These are phyloP conservation scores for Manis crassicaudata DNA, from an alignment of 2,797 vertebrate species.

Conservation along the genomic window DNA sequence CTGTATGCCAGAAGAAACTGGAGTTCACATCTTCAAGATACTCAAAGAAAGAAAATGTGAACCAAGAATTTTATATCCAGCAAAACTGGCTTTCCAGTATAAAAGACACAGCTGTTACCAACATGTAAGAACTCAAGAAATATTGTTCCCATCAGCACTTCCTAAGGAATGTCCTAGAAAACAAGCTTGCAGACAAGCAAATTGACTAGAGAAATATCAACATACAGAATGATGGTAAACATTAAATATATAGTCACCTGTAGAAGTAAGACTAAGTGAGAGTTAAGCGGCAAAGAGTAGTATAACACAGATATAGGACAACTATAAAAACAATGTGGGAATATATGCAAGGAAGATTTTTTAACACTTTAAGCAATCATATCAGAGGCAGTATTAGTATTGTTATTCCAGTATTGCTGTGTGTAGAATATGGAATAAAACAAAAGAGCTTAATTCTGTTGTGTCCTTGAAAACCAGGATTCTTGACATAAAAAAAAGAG, in stretches of 20 bases:
- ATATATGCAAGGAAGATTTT: not conserved
- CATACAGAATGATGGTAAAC: accelerated
- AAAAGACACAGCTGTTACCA: not conserved
- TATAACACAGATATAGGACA: not conserved
- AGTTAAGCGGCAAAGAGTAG: not conserved
- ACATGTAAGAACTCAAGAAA: not conserved
- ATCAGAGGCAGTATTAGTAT: not conserved
- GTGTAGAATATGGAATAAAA: not conserved
- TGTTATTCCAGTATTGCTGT: not conserved
- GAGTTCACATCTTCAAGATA: not conserved
- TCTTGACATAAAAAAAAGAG: not conserved
- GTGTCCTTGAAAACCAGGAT: not conserved
- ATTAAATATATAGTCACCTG: not conserved
- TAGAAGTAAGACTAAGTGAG: not conserved
- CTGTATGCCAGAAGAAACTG: not conserved
- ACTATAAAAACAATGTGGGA: not conserved
- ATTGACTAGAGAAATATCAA: not conserved
- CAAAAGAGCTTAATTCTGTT: not conserved
- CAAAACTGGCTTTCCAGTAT: not conserved
- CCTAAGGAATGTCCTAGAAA: not conserved
- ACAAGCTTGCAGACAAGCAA: not conserved
- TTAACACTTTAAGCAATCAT: not conserved
- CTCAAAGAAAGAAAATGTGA: not conserved
- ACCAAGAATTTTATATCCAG: not conserved
- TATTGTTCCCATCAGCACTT: not conserved